Conservation (phyloP, 2,797 vertebrate species). For the Cirrhinus molitorella region DNA sequence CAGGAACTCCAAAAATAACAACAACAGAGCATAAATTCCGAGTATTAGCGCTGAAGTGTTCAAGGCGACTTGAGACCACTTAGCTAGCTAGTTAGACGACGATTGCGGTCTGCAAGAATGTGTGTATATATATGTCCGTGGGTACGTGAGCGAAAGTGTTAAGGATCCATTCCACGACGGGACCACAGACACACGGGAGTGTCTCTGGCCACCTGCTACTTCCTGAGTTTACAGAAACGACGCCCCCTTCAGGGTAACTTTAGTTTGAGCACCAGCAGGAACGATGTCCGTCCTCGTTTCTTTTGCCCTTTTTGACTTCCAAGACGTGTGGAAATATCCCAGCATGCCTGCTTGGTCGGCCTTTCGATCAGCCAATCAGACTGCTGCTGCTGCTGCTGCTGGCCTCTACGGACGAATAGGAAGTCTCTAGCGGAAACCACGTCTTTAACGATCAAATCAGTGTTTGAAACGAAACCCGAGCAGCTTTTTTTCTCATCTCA, state of each 20-base stretch:
- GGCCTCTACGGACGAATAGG: constrained; percentile 54
- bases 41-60: constrained; percentile 39
- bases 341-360: constrained; percentile 70
- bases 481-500: constrained; percentile 70
- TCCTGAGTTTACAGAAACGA: constrained; percentile 69
- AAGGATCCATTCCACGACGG: constrained; percentile 57
- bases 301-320: constrained; percentile 25
- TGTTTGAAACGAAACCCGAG: constrained; percentile 46
- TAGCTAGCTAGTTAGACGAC: constrained; percentile 21
- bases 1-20: constrained; percentile 78
- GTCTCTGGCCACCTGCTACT: constrained; percentile 62
- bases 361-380: constrained; percentile 65
- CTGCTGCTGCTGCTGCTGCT: constrained; percentile 62
- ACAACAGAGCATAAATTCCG: constrained; percentile 41
- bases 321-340: constrained; percentile 57
- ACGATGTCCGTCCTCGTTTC: constrained; percentile 62
- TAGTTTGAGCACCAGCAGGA: constrained; percentile 84
- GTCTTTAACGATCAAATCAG: constrained; percentile 37
- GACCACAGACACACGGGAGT: constrained; percentile 52
- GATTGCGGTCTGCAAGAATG: constrained; percentile 16
- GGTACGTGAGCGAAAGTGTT: constrained; percentile 16
- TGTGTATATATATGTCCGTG: constrained; percentile 40
- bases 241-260: constrained; percentile 63
- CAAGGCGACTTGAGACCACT: constrained; percentile 20
- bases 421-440: background rate